phyloP scores from a whole-genome alignment of 2,888 invertebrate genomes.

The Lathronympha strigana region DNA sequence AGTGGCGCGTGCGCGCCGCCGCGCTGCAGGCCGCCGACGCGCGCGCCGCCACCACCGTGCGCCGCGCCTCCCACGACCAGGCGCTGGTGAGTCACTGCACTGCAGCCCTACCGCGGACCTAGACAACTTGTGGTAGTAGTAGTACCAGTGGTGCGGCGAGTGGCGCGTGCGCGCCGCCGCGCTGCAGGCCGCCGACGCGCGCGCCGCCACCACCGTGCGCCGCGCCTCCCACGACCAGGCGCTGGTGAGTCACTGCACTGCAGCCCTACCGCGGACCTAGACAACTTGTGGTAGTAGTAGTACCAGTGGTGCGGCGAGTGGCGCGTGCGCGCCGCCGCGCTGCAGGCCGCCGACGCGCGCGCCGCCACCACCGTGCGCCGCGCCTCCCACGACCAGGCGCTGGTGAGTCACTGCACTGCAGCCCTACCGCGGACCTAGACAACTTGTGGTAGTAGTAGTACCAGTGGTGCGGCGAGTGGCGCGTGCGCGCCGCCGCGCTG shows the following conservation, averaged over 20 bases:
- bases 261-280: too few species aligned
- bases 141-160: too few species aligned
- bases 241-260: background rate
- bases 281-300: too few species aligned
- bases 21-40: constrained; percentile 84
- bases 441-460: too few species aligned
- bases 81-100: constrained; percentile 57
- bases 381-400: too few species aligned
- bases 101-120: background rate
- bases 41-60: constrained; percentile 57
- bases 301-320: too few species aligned
- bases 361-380: background rate
- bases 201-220: background rate
- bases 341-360: background rate
- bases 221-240: background rate
- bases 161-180: background rate
- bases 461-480: too few species aligned
- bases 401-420: too few species aligned
- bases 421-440: too few species aligned
- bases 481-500: too few species aligned
- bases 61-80: constrained; percentile 67
- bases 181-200: background rate
- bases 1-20: constrained; percentile 90
- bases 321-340: background rate
- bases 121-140: too few species aligned